Evolutionary conservation across 2,888 invertebrate genomes (phyloP).

Genomic region (Priocnemis perturbator): DNA sequence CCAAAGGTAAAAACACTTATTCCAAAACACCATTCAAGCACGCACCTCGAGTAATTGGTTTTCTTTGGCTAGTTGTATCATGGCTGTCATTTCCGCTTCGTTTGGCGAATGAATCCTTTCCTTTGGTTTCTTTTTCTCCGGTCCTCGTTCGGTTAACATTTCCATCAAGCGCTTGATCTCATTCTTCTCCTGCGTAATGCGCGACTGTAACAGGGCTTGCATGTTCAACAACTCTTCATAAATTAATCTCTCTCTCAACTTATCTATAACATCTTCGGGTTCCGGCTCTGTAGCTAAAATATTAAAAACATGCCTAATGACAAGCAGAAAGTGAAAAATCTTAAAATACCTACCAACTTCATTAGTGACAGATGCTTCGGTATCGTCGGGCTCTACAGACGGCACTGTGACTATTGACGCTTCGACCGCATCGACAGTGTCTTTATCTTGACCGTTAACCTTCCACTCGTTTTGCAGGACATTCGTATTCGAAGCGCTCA

Average conservation of each 20-base stretch:
- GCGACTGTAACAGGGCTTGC: slow-evolving; percentile 82
- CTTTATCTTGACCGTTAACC: slow-evolving; percentile 41
- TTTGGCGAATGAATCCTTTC: slow-evolving; percentile 72
- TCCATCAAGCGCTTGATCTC: slow-evolving; percentile 81
- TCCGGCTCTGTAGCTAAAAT: slow-evolving; percentile 44
- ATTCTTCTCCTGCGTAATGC: slow-evolving; percentile 84
- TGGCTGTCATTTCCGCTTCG: slow-evolving; percentile 76
- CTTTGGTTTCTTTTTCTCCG: slow-evolving; percentile 58
- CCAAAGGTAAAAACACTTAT: neutral
- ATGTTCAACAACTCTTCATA: slow-evolving; percentile 79
- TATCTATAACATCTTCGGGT: slow-evolving; percentile 63
- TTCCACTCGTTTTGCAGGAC: slow-evolving; percentile 38
- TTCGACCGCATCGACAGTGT: slow-evolving; percentile 50
- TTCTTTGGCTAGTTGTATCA: slow-evolving; percentile 78
- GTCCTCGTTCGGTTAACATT: slow-evolving; percentile 60
- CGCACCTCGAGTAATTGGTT: slow-evolving; percentile 80
- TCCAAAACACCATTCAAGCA: neutral
- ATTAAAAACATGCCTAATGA: neutral
- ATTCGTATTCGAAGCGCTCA: slow-evolving; percentile 24
- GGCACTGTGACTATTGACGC: slow-evolving; percentile 14
- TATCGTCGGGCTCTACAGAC: slow-evolving; percentile 32
- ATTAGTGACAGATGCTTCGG: slow-evolving; percentile 19
- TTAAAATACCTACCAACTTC: slow-evolving; percentile 36
- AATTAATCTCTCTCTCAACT: slow-evolving; percentile 67
- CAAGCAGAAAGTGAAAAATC: slow-evolving; percentile 10